phyloP scores from a whole-genome alignment of 1,140 invertebrate species.

The Chironomus tepperi region DNA sequence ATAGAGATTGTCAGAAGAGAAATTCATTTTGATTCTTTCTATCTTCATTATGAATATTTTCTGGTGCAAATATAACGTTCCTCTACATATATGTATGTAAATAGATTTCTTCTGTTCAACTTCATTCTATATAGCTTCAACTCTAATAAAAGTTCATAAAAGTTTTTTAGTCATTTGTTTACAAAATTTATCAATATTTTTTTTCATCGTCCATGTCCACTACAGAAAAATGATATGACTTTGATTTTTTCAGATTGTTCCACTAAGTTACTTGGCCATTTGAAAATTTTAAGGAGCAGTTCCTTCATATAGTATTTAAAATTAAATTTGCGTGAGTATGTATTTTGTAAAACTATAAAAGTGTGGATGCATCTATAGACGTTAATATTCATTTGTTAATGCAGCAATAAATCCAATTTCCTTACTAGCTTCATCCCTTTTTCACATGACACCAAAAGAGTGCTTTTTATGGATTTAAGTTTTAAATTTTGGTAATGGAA shows the following conservation, averaged over 20 bases:
- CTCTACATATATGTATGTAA: not conserved
- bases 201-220: not conserved
- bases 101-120: not conserved
- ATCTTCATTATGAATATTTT: not conserved
- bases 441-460: too few species aligned
- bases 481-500: slow-evolving; percentile 2
- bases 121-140: not conserved
- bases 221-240: slow-evolving; percentile 23
- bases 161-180: not conserved
- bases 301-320: too few species aligned
- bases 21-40: not conserved
- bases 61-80: not conserved
- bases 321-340: too few species aligned
- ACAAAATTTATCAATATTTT: not conserved
- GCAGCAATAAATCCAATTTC: too few species aligned
- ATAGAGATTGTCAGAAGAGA: not conserved
- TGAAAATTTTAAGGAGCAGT: too few species aligned
- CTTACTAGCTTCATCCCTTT: too few species aligned
- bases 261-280: not conserved
- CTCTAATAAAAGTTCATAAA: too few species aligned
- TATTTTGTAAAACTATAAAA: too few species aligned
- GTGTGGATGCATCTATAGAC: too few species aligned
- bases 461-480: not conserved
- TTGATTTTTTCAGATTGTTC: slow-evolving; percentile 11
- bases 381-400: too few species aligned